These are phyloP conservation scores for Pollenia labialis DNA, from an alignment of 2,888 invertebrate species.

Conservation along the genomic window DNA sequence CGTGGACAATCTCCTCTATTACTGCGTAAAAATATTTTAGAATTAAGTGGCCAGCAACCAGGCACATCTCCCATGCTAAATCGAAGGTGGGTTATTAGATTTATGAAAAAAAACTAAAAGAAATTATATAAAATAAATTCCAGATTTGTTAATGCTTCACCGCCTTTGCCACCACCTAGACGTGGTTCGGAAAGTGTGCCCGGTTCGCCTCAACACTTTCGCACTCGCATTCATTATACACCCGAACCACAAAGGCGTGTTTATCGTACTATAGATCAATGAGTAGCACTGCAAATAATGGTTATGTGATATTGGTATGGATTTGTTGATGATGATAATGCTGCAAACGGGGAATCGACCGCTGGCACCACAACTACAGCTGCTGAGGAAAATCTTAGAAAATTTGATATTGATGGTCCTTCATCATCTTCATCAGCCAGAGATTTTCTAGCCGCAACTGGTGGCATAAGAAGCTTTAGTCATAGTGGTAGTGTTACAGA, in stretches of 20 bases:
- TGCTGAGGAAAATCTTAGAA: conserved; percentile 12
- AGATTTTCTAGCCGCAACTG: conserved; percentile 52
- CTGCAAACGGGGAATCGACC: conserved; percentile 31
- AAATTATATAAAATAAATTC: background rate
- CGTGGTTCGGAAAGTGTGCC: conserved; percentile 89
- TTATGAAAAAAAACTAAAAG: background rate
- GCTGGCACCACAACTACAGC: background rate
- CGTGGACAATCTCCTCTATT: conserved; percentile 85
- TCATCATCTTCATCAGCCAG: conserved; percentile 53
- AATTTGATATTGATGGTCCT: conserved; percentile 47
- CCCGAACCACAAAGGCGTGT: conserved; percentile 86
- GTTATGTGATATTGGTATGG: conserved; percentile 85
- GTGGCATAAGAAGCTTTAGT: conserved; percentile 56
- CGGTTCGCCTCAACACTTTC: conserved; percentile 88
- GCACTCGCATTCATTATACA: conserved; percentile 87
- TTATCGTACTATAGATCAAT: conserved; percentile 85
- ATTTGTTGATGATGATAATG: conserved; percentile 79
- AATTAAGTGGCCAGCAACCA: conserved; percentile 83
- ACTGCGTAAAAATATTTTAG: conserved; percentile 86
- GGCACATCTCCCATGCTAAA: conserved; percentile 85
- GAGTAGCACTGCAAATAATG: conserved; percentile 84
- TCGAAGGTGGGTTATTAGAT: conserved; percentile 84
- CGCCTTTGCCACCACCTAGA: conserved; percentile 84
- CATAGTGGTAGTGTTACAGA: conserved; percentile 70
- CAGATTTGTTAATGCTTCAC: conserved; percentile 85